Conservation (phyloP, 2,113 vertebrate species). For the Dendrocopos noguchii region DNA sequence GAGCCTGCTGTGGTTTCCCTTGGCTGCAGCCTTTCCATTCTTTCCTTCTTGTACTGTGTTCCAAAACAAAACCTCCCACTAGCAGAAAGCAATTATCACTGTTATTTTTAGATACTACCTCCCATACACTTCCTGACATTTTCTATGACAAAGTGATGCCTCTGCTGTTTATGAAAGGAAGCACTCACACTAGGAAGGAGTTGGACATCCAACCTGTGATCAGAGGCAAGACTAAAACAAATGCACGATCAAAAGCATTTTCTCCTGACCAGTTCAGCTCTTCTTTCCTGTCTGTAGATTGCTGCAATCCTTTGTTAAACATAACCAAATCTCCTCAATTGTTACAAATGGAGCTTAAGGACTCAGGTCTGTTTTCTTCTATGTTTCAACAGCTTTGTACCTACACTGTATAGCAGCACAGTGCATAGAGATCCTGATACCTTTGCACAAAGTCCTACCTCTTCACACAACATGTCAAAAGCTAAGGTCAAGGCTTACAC, state of each 20-base stretch:
- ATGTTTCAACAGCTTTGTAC: background rate
- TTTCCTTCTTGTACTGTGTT: background rate
- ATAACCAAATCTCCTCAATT: background rate
- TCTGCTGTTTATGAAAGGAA: conserved; percentile 29
- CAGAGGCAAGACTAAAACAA: background rate
- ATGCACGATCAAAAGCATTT: background rate
- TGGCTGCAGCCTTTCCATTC: background rate
- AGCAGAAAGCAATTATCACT: conserved; percentile 62
- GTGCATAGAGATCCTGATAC: background rate
- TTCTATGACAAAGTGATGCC: conserved; percentile 13
- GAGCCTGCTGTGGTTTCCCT: background rate
- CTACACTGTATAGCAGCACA: fast-evolving
- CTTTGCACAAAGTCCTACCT: background rate
- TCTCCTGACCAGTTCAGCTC: background rate
- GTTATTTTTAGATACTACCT: conserved; percentile 59
- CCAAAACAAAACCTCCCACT: conserved; percentile 59
- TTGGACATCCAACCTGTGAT: background rate
- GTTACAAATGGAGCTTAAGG: background rate
- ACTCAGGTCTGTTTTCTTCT: background rate
- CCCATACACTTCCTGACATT: conserved; percentile 48
- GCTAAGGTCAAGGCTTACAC: background rate
- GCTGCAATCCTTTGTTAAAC: background rate
- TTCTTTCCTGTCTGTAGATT: background rate
- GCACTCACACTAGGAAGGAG: background rate
- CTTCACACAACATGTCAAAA: background rate